Evolutionary conservation across 1,140 invertebrate species (phyloP).

Genomic region (Eriosoma lanigerum): DNA sequence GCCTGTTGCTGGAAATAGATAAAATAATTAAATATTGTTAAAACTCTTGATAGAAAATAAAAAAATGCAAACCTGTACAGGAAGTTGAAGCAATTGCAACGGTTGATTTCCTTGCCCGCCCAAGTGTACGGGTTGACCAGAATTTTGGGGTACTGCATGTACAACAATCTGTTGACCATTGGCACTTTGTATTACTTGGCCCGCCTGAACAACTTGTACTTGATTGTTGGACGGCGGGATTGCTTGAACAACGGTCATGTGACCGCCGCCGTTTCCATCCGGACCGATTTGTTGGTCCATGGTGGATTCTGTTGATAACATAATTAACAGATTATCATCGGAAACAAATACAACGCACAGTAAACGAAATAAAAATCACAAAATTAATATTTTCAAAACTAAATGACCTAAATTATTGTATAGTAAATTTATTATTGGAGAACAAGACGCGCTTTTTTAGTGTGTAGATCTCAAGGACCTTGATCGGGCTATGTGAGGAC

Average conservation of each 20-base stretch:
- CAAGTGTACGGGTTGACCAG: background rate
- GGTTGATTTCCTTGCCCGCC: background rate
- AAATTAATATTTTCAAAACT: too few relatives aligned
- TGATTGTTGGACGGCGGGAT: slow-evolving; percentile 56
- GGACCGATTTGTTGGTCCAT: slow-evolving; percentile 56
- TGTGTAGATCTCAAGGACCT: too few relatives aligned
- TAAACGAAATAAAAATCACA: too few relatives aligned
- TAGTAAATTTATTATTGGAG: too few relatives aligned
- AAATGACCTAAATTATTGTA: too few relatives aligned
- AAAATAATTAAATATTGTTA: background rate
- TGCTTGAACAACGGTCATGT: slow-evolving; percentile 59
- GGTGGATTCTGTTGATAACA: background rate
- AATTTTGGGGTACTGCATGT: slow-evolving; percentile 56
- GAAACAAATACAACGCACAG: too few relatives aligned
- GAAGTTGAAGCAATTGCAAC: slow-evolving; percentile 8
- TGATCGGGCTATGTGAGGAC: too few relatives aligned
- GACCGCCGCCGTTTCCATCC: slow-evolving; percentile 53
- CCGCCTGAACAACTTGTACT: slow-evolving; percentile 60
- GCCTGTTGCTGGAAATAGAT: slow-evolving; percentile 63
- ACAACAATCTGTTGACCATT: slow-evolving; percentile 57
- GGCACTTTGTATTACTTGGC: slow-evolving; percentile 59
- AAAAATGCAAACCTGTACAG: slow-evolving; percentile 1
- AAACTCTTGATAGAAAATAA: too few relatives aligned
- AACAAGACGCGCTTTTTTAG: too few relatives aligned
- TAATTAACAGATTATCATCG: too few relatives aligned